A percentile compares a stretch with the other conserved stretches of the same genome.
Evolutionary conservation across 2,888 invertebrate genomes (phyloP).

Genomic region (Tipula helvola): DNA sequence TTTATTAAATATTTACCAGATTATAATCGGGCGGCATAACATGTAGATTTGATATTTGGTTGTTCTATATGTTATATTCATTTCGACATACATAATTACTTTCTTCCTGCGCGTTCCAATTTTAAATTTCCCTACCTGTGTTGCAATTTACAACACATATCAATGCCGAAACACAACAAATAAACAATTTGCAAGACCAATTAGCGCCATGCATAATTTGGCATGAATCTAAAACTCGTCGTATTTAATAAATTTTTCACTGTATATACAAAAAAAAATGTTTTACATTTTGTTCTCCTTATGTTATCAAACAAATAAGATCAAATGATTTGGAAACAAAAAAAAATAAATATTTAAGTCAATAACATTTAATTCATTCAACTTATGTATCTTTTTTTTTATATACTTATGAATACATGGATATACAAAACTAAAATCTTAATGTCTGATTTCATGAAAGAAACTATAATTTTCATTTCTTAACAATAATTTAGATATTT

Average conservation of each 20-base stretch:
- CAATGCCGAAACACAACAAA: too few relatives aligned
- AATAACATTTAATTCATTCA: constrained; percentile 4
- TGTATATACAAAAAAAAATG: background rate
- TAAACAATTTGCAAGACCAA: background rate
- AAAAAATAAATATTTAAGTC: background rate
- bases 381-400: background rate
- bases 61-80: background rate
- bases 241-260: background rate
- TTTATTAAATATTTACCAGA: background rate
- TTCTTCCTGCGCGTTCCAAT: too few relatives aligned
- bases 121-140: background rate
- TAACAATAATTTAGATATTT: background rate
- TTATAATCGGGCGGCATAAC: background rate
- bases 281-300: background rate
- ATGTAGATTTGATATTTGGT: background rate
- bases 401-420: background rate
- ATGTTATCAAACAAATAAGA: background rate
- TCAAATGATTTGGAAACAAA: background rate
- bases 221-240: background rate
- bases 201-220: background rate
- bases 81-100: background rate
- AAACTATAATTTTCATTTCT: background rate
- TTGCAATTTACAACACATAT: too few relatives aligned
- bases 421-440: background rate
- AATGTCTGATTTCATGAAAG: background rate